Evolutionary conservation across 2,888 invertebrate species (phyloP), one percentile per base, ranked within the genome.

Genomic region (Nemotelus pantherinus): DNA sequence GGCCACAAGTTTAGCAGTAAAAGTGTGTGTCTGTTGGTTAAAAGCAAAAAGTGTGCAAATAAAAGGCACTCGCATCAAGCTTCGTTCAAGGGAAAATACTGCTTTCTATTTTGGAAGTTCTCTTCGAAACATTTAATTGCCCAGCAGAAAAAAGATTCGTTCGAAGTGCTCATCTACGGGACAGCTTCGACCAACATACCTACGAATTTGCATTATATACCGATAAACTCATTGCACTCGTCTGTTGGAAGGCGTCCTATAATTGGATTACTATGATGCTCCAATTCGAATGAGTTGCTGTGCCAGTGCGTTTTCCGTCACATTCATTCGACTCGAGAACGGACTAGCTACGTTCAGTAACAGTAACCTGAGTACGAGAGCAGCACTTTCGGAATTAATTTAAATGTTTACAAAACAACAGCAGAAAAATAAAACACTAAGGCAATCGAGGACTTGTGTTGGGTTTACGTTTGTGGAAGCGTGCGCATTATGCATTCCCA

Each of bases 341-440:
- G 60, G 74, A 41, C 48, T 63, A 50, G 6, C 25, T 25, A 25
- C 25, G 25, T 25, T 25, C 25, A 25, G 25, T 60, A 74, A 48
- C 48, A 41, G 48, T 41, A 60, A 70, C 60, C 10, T n/a, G 60
- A 74, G n/a, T 60, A 55, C 45, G 44, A 25, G 25, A 60, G 25
- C 60, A 63, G 47, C 60, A 55, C 55, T n/a, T 57, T 41, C 44
- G 10, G 50, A 53, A 50, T 63, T 74, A 43, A 50, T 47, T 60
- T 60, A n/a, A 74, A 58, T 74, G 74, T 63, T 71, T 74, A 60
- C 60, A 10, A 74, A 74, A 74, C 74, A 60, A 63, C 60, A 39
- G 41, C 43, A 63, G 53, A 2, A n/a, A 10, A 60, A 74, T 47
- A 4, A 50, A 48, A 47, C 60, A 45, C 44, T 25, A 25, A 25